These are phyloP conservation scores for Catostomus latipinnis DNA, from an alignment of 2,797 vertebrate species.

Conservation along the genomic window DNA sequence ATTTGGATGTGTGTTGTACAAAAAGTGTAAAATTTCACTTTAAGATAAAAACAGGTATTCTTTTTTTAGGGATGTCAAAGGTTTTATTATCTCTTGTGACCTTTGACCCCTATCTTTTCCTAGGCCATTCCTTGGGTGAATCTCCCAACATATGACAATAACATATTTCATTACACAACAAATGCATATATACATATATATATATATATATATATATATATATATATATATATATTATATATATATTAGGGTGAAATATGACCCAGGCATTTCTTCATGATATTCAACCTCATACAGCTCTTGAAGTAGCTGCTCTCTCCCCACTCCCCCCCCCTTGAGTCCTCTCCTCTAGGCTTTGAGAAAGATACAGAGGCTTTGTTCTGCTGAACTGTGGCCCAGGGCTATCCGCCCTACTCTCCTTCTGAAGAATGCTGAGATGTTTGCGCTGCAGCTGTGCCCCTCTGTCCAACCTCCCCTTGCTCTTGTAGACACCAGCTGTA, in stretches of 20 bases:
- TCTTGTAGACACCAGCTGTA: constrained; percentile 74
- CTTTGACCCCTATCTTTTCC: background rate
- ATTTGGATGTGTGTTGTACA: background rate
- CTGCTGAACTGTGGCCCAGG: constrained; percentile 59
- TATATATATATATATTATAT: no score
- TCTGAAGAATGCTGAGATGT: constrained; percentile 40
- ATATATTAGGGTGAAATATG: background rate
- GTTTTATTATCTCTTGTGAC: background rate
- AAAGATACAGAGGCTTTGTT: constrained; percentile 25
- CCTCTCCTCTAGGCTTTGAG: constrained; percentile 7
- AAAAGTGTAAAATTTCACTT: no score
- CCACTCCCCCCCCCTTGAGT: background rate
- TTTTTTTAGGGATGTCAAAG: no score
- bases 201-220: no score
- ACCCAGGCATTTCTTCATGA: background rate
- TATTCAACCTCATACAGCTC: background rate
- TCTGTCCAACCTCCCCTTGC: constrained; percentile 59
- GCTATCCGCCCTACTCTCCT: constrained; percentile 24
- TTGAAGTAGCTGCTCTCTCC: background rate
- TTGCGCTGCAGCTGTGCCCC: constrained; percentile 72
- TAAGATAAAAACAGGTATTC: no score
- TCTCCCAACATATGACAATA: background rate
- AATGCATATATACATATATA: background rate
- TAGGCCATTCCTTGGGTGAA: background rate
- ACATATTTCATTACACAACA: background rate